Evolutionary conservation across 1,140 invertebrate species (phyloP).

Genomic region (Linepithema humile): DNA sequence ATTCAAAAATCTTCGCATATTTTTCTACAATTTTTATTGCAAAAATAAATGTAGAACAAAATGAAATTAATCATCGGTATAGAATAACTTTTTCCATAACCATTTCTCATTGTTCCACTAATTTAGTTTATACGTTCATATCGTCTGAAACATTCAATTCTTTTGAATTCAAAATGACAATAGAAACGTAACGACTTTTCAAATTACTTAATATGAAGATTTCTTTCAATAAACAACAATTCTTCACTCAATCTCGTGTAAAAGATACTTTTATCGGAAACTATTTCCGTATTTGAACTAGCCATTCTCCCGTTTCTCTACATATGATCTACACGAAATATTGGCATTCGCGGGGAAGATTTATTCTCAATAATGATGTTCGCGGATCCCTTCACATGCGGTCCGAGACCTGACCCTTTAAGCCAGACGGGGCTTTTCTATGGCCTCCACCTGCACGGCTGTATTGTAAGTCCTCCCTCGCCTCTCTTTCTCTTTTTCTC

Average conservation of each 20-base stretch:
- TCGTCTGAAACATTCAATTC: too few relatives aligned
- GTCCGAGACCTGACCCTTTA: conserved; percentile 79
- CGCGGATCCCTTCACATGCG: conserved; percentile 57
- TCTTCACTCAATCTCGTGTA: neutral
- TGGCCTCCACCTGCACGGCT: conserved; percentile 77
- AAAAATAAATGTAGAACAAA: too few relatives aligned
- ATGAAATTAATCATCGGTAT: too few relatives aligned
- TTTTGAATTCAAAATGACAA: too few relatives aligned
- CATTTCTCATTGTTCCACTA: too few relatives aligned
- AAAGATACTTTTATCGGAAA: neutral
- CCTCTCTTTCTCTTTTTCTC: conserved; percentile 61
- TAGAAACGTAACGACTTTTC: too few relatives aligned
- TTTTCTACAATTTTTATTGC: too few relatives aligned
- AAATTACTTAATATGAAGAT: neutral
- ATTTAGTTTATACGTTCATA: too few relatives aligned
- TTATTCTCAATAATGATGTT: conserved; percentile 47
- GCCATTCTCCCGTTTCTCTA: neutral
- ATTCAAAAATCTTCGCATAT: too few relatives aligned
- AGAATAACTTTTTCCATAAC: too few relatives aligned
- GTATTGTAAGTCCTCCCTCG: conserved; percentile 73
- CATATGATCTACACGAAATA: neutral
- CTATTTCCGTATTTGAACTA: too few relatives aligned
- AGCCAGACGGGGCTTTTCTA: conserved; percentile 82
- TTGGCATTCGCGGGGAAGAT: conserved; percentile 18
- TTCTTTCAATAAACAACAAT: neutral